Evolutionary conservation across 2,113 vertebrate species (phyloP).

Genomic region (Danionella cerebrum): DNA sequence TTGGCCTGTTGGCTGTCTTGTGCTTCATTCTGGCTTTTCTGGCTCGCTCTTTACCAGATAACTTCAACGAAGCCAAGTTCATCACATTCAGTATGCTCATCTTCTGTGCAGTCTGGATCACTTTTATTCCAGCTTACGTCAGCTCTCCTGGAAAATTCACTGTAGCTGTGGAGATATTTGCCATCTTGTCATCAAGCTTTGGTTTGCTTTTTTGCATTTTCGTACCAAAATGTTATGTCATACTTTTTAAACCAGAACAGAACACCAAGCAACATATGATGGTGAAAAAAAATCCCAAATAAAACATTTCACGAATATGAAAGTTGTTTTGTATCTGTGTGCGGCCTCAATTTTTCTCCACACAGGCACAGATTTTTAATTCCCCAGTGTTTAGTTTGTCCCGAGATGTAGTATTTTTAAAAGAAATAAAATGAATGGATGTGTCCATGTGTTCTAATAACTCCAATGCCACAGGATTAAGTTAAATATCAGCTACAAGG

Average conservation of each 20-base stretch:
- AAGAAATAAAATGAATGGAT: no score
- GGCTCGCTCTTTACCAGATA: background rate
- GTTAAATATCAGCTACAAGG: no score
- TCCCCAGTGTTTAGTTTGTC: no score
- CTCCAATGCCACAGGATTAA: no score
- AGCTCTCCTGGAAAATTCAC: slow-evolving; percentile 62
- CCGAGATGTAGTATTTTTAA: no score
- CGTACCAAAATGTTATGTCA: slow-evolving; percentile 56
- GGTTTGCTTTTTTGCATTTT: slow-evolving; percentile 44
- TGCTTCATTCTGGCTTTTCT: slow-evolving; percentile 22
- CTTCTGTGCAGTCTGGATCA: slow-evolving; percentile 3
- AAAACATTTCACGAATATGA: no score
- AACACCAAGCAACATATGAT: slow-evolving; percentile 58
- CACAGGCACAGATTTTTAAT: no score
- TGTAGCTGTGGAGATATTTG: slow-evolving; percentile 64
- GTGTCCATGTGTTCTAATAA: no score
- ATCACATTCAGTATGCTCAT: slow-evolving; percentile 10
- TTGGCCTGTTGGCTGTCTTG: slow-evolving; percentile 53
- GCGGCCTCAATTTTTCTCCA: no score
- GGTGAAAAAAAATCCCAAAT: no score
- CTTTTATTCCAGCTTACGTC: slow-evolving; percentile 53
- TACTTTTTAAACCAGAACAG: slow-evolving; percentile 51
- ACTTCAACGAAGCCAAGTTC: slow-evolving; percentile 2
- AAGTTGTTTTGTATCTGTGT: no score
- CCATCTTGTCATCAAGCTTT: slow-evolving; percentile 59